Evolutionary conservation across 2,888 invertebrate species (phyloP).

Genomic region (Eustalomyia histrio): DNA sequence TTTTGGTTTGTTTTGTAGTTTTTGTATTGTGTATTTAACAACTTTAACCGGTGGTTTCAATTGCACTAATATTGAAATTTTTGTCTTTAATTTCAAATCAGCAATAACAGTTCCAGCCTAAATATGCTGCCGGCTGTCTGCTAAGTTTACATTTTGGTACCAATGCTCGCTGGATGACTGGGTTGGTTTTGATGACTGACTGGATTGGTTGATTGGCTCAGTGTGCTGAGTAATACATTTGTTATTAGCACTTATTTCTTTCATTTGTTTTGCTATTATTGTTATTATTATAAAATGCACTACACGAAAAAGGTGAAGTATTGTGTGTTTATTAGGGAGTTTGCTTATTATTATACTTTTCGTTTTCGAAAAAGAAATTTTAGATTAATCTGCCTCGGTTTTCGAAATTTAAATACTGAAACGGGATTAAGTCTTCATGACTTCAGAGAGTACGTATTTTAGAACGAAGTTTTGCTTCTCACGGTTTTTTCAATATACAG

Average conservation of each 20-base stretch:
- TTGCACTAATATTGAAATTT: conserved; percentile 54
- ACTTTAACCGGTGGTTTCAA: conserved; percentile 41
- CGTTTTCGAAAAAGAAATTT: too few relatives aligned
- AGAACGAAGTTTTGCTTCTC: too few relatives aligned
- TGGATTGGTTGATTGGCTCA: conserved; percentile 28
- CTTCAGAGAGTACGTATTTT: too few relatives aligned
- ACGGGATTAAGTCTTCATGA: too few relatives aligned
- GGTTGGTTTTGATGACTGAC: conserved; percentile 25
- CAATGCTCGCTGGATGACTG: conserved; percentile 34
- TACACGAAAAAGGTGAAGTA: not conserved
- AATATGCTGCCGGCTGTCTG: conserved; percentile 34
- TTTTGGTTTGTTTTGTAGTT: conserved; percentile 9
- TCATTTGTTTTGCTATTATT: conserved; percentile 38
- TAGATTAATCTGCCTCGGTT: too few relatives aligned
- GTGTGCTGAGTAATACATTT: conserved; percentile 56
- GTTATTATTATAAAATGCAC: not conserved
- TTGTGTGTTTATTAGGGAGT: not conserved
- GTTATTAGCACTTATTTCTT: conserved; percentile 55
- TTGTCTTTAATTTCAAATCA: conserved; percentile 37
- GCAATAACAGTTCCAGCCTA: conserved; percentile 50
- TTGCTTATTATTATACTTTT: not conserved
- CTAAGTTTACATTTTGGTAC: conserved; percentile 14
- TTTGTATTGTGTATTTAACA: not conserved
- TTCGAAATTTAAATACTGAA: too few relatives aligned
- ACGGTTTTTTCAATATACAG: too few relatives aligned